Base-by-base conservation (phyloP, 2,888 invertebrate genomes). In the Unio pictorum region DNA sequence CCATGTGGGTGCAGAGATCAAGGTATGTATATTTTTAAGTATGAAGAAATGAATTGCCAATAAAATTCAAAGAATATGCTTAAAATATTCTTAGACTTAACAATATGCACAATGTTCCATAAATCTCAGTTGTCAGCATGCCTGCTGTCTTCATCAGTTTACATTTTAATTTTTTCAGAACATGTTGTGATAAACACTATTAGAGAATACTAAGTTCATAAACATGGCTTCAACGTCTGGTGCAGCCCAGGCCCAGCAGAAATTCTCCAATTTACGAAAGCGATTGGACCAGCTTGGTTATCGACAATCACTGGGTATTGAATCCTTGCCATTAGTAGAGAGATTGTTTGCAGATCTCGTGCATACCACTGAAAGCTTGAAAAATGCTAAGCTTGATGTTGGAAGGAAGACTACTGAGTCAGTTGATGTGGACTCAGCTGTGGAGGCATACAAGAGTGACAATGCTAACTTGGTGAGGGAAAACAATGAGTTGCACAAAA, bases 271-370 rank as follows among this genome's bases (percentile, higher is more conserved):
- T 89, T 91, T 93, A 65, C 93, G 95, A 66, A 92, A 93, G 75
- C 94, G 95, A 86, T 92, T 97, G 58, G 94, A 96, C 90, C 93
- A 94, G 73, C 92, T 96, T 75, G 97, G 97, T 1, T 97, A 96
- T 87, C 93, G 92, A 61, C 94, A 95, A 85, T 91, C 93, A 2
- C 91, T 97, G 75, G 93, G 88, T 0, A 89, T 94, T 20, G 95
- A 96, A 75, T 94, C 94, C 61, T 92, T 96, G 59, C 94, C 95
- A 57, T 91, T 97, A 76, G 95, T 96, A 78, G 94, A 95, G 90
- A 93, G 93, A 86, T 89, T 97, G 71, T 91, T 96, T 67, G 93
- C 94, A 61, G 97, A 97, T 91, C 92, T 97, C 71, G 92, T 96
- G 73, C 94, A 95, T 88, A 96, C 96, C 15, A 96, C 96, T n/a